Conservation (phyloP, 2,113 vertebrate species). For the Dipodomys stephensi region DNA sequence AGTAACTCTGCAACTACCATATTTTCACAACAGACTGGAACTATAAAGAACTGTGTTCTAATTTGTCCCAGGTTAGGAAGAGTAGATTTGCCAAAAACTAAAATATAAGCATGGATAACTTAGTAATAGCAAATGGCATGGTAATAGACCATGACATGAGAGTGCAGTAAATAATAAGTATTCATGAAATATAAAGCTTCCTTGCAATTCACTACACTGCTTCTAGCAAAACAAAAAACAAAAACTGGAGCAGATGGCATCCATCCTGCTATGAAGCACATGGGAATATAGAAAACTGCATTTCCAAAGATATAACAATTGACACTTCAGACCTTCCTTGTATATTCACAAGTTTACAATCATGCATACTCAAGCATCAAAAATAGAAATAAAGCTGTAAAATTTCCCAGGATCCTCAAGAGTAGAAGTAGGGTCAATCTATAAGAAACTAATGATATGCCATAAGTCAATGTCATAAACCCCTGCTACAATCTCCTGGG, state of each 20-base stretch:
- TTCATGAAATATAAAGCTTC: conserved; percentile 17
- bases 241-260: neutral
- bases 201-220: neutral
- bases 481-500: neutral
- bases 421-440: neutral
- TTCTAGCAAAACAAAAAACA: neutral
- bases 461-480: neutral
- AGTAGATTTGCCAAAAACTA: neutral
- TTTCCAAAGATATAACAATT: neutral
- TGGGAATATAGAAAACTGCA: neutral
- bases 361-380: neutral
- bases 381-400: neutral
- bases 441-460: neutral
- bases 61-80: neutral
- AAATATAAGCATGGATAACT: neutral
- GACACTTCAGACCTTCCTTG: neutral
- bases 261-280: neutral
- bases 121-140: neutral
- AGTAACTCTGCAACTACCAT: conserved; percentile 3
- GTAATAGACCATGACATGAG: neutral
- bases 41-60: conserved; percentile 10
- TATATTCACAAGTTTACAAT: neutral
- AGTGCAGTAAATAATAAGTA: neutral
- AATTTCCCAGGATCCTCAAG: neutral
- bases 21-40: neutral